A percentile compares a stretch with the other conserved stretches of the same genome.
Conservation (phyloP, 2,797 vertebrate genomes). For the Neomorphus geoffroyi region DNA sequence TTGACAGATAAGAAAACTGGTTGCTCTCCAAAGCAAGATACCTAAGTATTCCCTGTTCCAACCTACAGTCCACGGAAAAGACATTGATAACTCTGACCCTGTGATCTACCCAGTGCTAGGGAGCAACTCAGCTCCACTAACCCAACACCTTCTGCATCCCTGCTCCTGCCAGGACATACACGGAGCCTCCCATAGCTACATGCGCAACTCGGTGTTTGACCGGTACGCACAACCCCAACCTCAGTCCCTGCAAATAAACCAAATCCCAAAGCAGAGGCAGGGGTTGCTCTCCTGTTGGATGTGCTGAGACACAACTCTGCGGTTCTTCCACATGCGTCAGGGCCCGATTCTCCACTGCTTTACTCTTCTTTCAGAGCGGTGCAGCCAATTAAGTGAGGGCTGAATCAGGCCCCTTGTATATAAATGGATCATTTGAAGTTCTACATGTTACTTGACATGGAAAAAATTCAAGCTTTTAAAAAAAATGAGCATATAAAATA, state of each 20-base stretch:
- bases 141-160: not conserved
- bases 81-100: not conserved
- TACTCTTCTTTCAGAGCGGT: not conserved
- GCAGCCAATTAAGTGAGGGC: fast-evolving
- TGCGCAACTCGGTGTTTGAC: not conserved
- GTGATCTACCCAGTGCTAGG: not conserved
- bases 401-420: not conserved
- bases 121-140: not conserved
- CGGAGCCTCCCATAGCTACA: fast-evolving
- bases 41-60: not conserved
- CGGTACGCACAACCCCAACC: not conserved
- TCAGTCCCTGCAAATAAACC: not conserved
- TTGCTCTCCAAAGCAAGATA: not conserved
- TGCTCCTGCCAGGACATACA: not conserved
- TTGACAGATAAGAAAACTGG: not conserved
- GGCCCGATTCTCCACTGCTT: not conserved
- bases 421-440: slow-evolving; percentile 66
- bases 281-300: not conserved
- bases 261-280: not conserved
- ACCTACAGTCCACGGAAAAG: not conserved
- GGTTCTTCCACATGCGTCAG: not conserved
- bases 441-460: slow-evolving; percentile 51
- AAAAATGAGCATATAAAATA: slow-evolving; percentile 69
- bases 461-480: slow-evolving; percentile 72
- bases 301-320: fast-evolving